Percentiles rank a stretch among this genome's conserved stretches.
Conservation (phyloP, 1,140 invertebrate species). For the Heliconius melpomene region DNA sequence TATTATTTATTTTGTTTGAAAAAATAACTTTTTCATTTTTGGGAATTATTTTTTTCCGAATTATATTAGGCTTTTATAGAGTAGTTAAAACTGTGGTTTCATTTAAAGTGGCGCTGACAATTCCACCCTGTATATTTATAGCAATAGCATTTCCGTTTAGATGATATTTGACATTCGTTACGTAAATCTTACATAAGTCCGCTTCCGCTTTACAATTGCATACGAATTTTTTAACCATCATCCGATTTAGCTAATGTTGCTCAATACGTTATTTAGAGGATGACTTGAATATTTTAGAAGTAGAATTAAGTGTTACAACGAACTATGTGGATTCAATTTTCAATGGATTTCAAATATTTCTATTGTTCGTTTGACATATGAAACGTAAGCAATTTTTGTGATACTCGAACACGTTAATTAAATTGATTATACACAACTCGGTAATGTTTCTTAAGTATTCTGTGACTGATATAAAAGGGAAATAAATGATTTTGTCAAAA, state of each 20-base stretch:
- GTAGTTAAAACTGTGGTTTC: too few relatives aligned
- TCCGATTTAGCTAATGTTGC: background rate
- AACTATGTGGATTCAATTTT: background rate
- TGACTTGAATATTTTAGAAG: background rate
- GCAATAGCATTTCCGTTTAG: background rate
- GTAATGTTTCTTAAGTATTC: too few relatives aligned
- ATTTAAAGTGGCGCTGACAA: too few relatives aligned
- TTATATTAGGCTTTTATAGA: too few relatives aligned
- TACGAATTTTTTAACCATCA: background rate
- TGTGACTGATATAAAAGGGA: too few relatives aligned
- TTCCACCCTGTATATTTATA: too few relatives aligned
- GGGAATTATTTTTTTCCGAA: too few relatives aligned
- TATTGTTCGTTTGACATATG: background rate
- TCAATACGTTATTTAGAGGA: background rate
- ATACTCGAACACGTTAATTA: too few relatives aligned
- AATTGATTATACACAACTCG: too few relatives aligned
- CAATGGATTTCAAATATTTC: background rate
- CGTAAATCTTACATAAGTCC: background rate
- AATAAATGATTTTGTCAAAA: too few relatives aligned
- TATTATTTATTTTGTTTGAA: too few relatives aligned
- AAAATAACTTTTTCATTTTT: too few relatives aligned
- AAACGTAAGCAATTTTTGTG: background rate
- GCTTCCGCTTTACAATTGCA: background rate
- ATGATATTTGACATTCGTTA: conserved; percentile 1
- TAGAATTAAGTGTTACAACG: background rate